Evolutionary conservation across 1,140 invertebrate genomes (phyloP), one percentile per base, ranked within the genome.

Genomic region (Zaprionus capensis): DNA sequence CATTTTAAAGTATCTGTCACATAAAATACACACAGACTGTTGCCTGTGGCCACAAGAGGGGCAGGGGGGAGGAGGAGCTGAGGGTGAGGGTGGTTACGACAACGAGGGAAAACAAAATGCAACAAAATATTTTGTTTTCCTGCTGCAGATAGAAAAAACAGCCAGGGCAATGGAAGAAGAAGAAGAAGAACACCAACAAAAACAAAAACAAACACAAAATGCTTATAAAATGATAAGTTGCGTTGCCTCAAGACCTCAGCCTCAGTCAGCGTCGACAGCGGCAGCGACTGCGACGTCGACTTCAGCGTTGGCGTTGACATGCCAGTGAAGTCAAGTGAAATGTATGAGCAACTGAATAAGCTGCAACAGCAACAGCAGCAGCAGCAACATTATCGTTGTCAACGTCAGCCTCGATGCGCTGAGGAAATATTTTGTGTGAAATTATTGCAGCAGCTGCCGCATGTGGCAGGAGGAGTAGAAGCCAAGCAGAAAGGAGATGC

Each of bases 191-290:
- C 6, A 56, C 22, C 38, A 68, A 56, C 59, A 69, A 67, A 49
- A 66, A 71, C 31, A 78, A 86, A 82, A 73, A 86, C 55, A 82
- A 87, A 51, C n/a, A 51, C 46, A 14, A 24, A 51, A 90, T 76
- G 81, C 85, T 90, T 87, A 90, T 81, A 84, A 81, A 87, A 84
- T 87, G 84, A 87, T 90, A 87, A 87, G 84, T 87, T 87, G 67
- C 71, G 63, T 44, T 71, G 51, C 68, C 28, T 46, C 61, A 59
- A 71, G 73, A 76, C 26, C 38, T 26, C 59, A 63, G 71, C 46
- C 71, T 65, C 78, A 70, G 61, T 72, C 20, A 53, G 46, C 74
- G 80, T 58, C 9, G n/a, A 62, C 58, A 26, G 44, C 69, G 66
- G 62, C 67, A 69, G 71, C 24, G 24, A 31, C 28, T 0, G 6